Evolutionary conservation across 2,797 vertebrate species (phyloP).

Genomic region (Anabacerthia variegaticeps): DNA sequence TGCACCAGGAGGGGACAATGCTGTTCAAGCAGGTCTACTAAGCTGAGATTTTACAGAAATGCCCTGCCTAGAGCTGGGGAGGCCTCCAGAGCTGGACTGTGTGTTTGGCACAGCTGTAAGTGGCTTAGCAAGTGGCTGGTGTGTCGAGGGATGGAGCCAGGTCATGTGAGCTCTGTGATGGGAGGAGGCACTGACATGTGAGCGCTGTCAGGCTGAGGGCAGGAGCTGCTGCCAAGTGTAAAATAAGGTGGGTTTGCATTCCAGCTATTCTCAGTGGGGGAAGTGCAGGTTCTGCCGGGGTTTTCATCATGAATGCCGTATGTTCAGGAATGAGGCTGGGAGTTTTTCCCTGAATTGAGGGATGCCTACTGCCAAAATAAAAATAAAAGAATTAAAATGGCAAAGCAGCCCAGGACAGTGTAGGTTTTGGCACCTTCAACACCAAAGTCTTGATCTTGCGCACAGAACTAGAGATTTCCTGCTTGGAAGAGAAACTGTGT

Average conservation of each 20-base stretch:
- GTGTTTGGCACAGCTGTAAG: accelerated
- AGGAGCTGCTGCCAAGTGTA: background rate
- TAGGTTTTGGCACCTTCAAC: background rate
- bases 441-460: accelerated
- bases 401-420: background rate
- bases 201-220: background rate
- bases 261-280: background rate
- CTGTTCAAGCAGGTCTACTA: background rate
- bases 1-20: accelerated
- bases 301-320: background rate
- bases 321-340: background rate
- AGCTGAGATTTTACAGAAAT: background rate
- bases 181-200: background rate
- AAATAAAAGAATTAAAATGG: background rate
- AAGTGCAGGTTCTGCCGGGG: accelerated
- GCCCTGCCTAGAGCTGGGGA: accelerated
- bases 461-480: background rate
- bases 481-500: background rate
- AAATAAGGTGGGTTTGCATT: background rate
- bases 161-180: background rate
- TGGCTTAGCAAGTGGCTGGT: background rate
- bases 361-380: background rate
- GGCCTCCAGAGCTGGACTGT: background rate
- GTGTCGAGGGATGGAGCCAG: background rate
- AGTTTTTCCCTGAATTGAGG: background rate